phyloP scores from a whole-genome alignment of 2,113 vertebrate genomes.

The Nyctibius bracteatus region DNA sequence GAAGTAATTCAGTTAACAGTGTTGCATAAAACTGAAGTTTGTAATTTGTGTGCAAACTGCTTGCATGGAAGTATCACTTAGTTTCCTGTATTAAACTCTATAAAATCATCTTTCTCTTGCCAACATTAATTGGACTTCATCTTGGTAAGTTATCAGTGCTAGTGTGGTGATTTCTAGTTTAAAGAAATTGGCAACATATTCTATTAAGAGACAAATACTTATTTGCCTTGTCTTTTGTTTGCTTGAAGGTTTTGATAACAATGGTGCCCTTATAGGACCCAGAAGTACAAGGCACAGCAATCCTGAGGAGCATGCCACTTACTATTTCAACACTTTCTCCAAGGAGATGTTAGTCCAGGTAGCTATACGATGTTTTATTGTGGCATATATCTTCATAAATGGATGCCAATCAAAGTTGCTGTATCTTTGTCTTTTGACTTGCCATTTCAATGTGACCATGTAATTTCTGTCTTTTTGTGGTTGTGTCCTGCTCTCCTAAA shows the following conservation, averaged over 20 bases:
- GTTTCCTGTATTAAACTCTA: constrained; percentile 75
- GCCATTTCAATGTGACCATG: not conserved
- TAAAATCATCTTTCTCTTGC: constrained; percentile 81
- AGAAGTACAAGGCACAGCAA: constrained; percentile 94
- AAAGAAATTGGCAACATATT: constrained; percentile 39
- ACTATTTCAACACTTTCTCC: constrained; percentile 95
- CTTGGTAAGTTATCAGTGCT: constrained; percentile 83
- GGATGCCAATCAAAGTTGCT: not conserved
- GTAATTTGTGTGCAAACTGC: not conserved
- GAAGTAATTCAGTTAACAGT: not conserved
- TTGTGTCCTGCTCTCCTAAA: not conserved
- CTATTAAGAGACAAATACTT: not conserved
- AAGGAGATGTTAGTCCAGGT: constrained; percentile 98
- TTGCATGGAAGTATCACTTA: not conserved
- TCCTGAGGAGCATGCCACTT: constrained; percentile 91
- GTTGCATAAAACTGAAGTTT: not conserved
- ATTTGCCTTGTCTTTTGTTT: constrained; percentile 60
- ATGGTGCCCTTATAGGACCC: constrained; percentile 89
- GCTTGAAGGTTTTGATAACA: constrained; percentile 93
- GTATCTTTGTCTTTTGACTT: not conserved
- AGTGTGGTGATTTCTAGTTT: constrained; percentile 55
- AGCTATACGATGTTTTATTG: not conserved
- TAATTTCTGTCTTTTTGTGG: not conserved
- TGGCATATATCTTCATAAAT: not conserved
- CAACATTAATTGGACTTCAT: constrained; percentile 75